Evolutionary conservation across 2,113 vertebrate genomes (phyloP), one percentile per base, ranked within the genome.

Genomic region (Heterotis niloticus): DNA sequence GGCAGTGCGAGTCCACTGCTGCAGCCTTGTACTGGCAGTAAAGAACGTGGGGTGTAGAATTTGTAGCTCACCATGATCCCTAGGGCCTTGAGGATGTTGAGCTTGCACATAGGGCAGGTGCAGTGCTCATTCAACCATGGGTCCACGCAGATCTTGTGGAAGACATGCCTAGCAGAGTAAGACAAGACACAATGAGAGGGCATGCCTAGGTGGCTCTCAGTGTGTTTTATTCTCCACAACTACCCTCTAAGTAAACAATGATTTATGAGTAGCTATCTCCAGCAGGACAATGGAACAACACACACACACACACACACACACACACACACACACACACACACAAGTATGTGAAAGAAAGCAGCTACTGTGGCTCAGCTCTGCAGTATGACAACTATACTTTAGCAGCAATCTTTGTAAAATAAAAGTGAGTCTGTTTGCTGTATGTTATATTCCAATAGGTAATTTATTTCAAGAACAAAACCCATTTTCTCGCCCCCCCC

Each of bases 71-170:
- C 96, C 95, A 93, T 94, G 85, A 99, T 95, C 85, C 98, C 98
- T 11, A 99, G 90, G 57, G 96, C 98, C 89, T 99, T 99, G 82
- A 99, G 92, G 89, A 99, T 99, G 88, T 99, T 99, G 81, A 99
- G 92, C 88, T 99, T 99, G 88, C 98, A 99, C 96, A 99, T 99
- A 16, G 97, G 98, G 85, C 98, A 99, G 1, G 98, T 99, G 86
- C 96, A 98, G 82, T 99, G 97, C 78, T 98, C 97, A 76, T 95
- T 98, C 71, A 99, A 93, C 97, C 98, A 99, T 0, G 98, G 98
- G 84, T 99, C 98, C 86, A 99, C 98, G 74, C 98, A 99, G 83
- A 93, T 88, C 87, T 98, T 98, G 90, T 99, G 98, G 88, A 99
- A 99, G 88, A 99, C 96, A 26, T 99, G 98, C 92, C 98, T 99